Base-by-base conservation (phyloP, 1,140 invertebrate genomes). In the Alviniconcha marisindica region DNA sequence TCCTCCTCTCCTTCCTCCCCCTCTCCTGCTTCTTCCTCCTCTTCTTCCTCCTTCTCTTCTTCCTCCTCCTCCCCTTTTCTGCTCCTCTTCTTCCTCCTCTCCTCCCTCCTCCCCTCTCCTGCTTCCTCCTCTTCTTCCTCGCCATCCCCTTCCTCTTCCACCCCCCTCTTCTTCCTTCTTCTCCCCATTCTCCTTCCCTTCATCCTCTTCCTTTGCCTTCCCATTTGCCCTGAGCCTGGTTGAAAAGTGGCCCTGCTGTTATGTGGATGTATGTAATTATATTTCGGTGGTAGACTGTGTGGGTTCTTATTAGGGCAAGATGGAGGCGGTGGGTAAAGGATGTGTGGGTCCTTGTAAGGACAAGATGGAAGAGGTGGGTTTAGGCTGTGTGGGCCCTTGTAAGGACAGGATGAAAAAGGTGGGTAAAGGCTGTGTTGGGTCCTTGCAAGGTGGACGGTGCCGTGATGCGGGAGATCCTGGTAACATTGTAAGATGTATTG, bases 221-320 rank as follows among this genome's bases (percentile, higher is more conserved):
- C 21, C 54, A n/a, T n/a, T 24, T n/a, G 0, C 5, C 21, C 54
- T 24, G 5, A 18, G 5, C 2, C 21, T n/a, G 48, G 18, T 51
- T 18, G 48, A 10, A 7, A 18, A 10, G 48, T 51, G 48, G 48
- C 7, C 18, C 12, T 21, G 60, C n/a, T 12, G 5, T 12, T 31
- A 24, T 66, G 60, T 66, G 60, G 10, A 24, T 66, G 60, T 66
- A 24, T 66, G 60, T 66, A n/a, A n/a, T n/a, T n/a, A n/a, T n/a
- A n/a, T n/a, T n/a, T n/a, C n/a, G n/a, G n/a, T n/a, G n/a, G n/a
- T n/a, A n/a, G n/a, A n/a, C n/a, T n/a, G n/a, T n/a, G n/a, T n/a
- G n/a, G n/a, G n/a, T n/a, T n/a, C n/a, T n/a, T n/a, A n/a, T n/a
- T n/a, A n/a, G n/a, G n/a, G n/a, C n/a, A n/a, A n/a, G n/a, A n/a